Conservation (phyloP, 2,888 invertebrate species). For the Aleiodes leptofemur region DNA sequence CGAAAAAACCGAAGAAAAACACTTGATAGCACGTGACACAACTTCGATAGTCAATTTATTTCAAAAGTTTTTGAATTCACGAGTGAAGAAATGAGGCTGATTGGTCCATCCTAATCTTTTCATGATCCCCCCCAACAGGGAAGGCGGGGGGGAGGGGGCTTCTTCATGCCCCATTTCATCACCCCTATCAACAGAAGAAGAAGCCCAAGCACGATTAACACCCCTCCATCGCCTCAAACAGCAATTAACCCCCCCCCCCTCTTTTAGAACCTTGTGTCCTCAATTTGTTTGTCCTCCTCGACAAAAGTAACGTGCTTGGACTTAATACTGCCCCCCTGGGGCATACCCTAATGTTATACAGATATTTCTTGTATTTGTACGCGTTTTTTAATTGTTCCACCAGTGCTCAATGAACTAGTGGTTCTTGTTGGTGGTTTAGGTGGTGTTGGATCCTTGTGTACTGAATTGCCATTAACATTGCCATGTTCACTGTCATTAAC, state of each 20-base stretch:
- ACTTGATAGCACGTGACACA: background rate
- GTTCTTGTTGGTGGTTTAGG: constrained; percentile 72
- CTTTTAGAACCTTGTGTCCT: constrained; percentile 66
- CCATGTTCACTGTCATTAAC: constrained; percentile 29
- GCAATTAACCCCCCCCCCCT: background rate
- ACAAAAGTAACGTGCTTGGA: constrained; percentile 72
- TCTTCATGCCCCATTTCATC: background rate
- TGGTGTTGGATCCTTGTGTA: constrained; percentile 63
- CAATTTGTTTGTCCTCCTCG: constrained; percentile 62
- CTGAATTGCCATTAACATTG: constrained; percentile 47
- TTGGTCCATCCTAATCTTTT: background rate
- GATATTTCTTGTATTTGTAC: constrained; percentile 89
- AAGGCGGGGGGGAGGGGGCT: too few relatives aligned
- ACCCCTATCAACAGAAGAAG: constrained; percentile 4
- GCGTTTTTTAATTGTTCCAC: constrained; percentile 83
- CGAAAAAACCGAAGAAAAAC: too few relatives aligned
- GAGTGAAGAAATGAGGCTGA: too few relatives aligned
- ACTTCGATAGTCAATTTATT: too few relatives aligned
- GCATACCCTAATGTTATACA: constrained; percentile 80
- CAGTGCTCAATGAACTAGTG: constrained; percentile 62
- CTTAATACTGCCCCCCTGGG: constrained; percentile 70
- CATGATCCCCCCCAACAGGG: constrained; percentile 37
- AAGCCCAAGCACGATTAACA: constrained; percentile 12
- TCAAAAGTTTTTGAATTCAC: too few relatives aligned
- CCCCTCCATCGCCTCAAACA: too few relatives aligned